These are phyloP conservation scores for Acanthosoma haemorrhoidale DNA, from an alignment of 2,888 invertebrate species.

Conservation along the genomic window DNA sequence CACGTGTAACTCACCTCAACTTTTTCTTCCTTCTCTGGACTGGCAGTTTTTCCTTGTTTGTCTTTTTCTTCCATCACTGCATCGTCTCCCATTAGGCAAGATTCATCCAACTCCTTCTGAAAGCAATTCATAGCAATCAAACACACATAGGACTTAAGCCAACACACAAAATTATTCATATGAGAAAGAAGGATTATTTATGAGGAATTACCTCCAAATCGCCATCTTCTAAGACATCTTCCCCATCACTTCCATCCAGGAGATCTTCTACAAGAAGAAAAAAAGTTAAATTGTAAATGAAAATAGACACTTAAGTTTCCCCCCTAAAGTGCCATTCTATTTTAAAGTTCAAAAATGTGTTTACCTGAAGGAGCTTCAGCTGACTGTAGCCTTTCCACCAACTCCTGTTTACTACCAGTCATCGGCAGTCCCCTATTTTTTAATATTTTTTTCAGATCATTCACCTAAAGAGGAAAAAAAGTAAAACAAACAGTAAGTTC, in stretches of 20 bases:
- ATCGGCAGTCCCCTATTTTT: constrained; percentile 69
- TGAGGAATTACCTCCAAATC: constrained; percentile 26
- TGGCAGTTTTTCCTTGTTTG: constrained; percentile 14
- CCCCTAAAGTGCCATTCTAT: background rate
- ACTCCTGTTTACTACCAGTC: constrained; percentile 75
- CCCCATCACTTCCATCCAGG: constrained; percentile 35
- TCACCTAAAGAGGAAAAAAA: constrained; percentile 57
- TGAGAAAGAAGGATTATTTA: too few relatives aligned
- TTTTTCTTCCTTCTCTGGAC: background rate
- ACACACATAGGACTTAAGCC: too few relatives aligned
- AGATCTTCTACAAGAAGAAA: constrained; percentile 35
- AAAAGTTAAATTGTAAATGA: background rate
- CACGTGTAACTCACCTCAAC: too few relatives aligned
- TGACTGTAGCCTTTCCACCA: constrained; percentile 68
- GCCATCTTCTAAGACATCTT: constrained; percentile 33
- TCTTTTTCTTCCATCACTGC: constrained; percentile 13
- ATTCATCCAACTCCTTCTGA: constrained; percentile 24
- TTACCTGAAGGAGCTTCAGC: constrained; percentile 50
- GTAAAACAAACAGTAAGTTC: background rate
- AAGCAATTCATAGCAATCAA: background rate
- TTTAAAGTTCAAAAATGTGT: background rate
- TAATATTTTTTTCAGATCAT: constrained; percentile 75
- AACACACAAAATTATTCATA: too few relatives aligned
- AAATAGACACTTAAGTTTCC: background rate
- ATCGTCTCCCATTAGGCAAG: constrained; percentile 24